These are phyloP conservation scores for Lymantria monacha DNA, from an alignment of 2,888 invertebrate genomes.

Conservation along the genomic window DNA sequence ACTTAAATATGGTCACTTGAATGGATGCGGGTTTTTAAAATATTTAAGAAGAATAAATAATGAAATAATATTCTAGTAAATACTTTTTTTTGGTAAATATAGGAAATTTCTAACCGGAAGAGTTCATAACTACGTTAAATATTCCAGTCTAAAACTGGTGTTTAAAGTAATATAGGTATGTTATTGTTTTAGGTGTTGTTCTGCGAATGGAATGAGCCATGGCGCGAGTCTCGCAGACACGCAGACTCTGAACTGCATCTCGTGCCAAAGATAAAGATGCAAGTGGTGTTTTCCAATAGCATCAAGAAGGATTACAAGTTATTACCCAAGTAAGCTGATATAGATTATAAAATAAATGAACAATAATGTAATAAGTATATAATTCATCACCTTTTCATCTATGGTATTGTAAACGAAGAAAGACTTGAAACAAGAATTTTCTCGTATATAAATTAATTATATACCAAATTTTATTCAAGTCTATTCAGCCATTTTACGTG, in stretches of 20 bases:
- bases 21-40: too few relatives aligned
- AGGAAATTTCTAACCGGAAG: too few relatives aligned
- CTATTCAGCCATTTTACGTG: too few relatives aligned
- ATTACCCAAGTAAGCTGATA: conserved; percentile 84
- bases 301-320: conserved; percentile 87
- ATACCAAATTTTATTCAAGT: too few relatives aligned
- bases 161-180: background rate
- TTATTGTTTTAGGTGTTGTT: conserved; percentile 67
- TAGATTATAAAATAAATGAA: too few relatives aligned
- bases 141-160: too few relatives aligned
- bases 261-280: conserved; percentile 85
- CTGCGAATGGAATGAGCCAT: conserved; percentile 85
- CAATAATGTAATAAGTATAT: background rate
- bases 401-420: background rate
- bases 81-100: too few relatives aligned
- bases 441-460: too few relatives aligned
- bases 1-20: too few relatives aligned
- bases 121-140: too few relatives aligned
- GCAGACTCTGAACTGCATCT: conserved; percentile 89
- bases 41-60: too few relatives aligned
- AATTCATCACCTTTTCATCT: background rate
- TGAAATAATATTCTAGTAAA: too few relatives aligned
- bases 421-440: background rate
- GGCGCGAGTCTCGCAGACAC: conserved; percentile 87
- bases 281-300: conserved; percentile 87